Conservation (phyloP, 2,888 invertebrate species). For the Eupithecia vulgata region DNA sequence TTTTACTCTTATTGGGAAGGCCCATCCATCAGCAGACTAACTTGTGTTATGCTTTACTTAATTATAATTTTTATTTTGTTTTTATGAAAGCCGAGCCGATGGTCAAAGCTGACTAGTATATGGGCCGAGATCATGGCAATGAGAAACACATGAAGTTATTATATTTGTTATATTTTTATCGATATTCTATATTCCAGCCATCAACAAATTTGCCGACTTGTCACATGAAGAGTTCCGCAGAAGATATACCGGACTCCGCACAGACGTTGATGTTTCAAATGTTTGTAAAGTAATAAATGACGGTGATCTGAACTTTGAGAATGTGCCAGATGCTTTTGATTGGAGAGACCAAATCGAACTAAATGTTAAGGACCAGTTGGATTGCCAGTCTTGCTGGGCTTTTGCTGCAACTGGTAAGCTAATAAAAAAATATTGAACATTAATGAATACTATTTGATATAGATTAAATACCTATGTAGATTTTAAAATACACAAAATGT, state of each 20-base stretch:
- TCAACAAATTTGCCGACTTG: not conserved
- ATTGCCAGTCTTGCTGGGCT: not conserved
- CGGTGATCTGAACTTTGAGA: not conserved
- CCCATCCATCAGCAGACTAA: not conserved
- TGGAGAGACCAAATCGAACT: not conserved
- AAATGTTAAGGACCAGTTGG: not conserved
- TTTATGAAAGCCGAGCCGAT: too few species aligned
- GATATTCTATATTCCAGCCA: not conserved
- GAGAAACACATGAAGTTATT: too few species aligned
- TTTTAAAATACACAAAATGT: too few species aligned
- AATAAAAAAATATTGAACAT: not conserved
- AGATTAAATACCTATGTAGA: too few species aligned
- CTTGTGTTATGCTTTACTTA: not conserved
- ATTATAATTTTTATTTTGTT: not conserved
- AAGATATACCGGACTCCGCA: not conserved
- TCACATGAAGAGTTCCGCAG: not conserved
- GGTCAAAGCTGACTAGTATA: too few species aligned
- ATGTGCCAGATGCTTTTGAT: not conserved
- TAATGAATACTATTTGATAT: too few species aligned
- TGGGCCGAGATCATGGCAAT: too few species aligned
- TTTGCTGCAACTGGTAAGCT: not conserved
- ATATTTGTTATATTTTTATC: not conserved
- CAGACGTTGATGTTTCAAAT: not conserved
- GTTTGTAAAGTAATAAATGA: not conserved
- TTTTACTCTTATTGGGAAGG: not conserved